Evolutionary conservation across 2,888 invertebrate genomes (phyloP), one percentile per base, ranked within the genome.

Genomic region (Tanytarsus gracilentus): DNA sequence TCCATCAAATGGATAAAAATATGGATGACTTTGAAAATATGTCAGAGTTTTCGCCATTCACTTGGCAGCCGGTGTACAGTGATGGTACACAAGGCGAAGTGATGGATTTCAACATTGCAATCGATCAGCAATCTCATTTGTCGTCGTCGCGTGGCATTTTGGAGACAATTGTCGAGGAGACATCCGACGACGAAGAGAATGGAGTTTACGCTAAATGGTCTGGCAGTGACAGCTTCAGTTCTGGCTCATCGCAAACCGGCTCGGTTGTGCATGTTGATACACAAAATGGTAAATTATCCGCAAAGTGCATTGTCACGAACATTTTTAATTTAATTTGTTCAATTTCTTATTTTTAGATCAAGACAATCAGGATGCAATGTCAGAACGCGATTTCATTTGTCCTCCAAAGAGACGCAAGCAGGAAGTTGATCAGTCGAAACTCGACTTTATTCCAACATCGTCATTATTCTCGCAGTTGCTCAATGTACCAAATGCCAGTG

Each of bases 151-250:
- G 73, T 1, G 72, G 71, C 67, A 71, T 73, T 68, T 78, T 90
- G 75, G 90, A 91, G 74, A 90, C 91, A 25, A 91, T 91, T 71
- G 80, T 88, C 68, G 91, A 91, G 74, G 91, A 91, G 74, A 90
- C 90, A 16, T 88, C 88, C 66, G 90, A 91, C 75, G 90, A 91
- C 65, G 74, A 74, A 65, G 74, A 74, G 62, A 69, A 69, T 39
- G 59, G 67, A 55, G 71, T 72, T 27, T 55, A 55, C 14, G 63
- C 62, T 23, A 53, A 61, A 23, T 58, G 58, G 58, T 48, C 48
- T 9, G 60, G 65, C 1, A 48, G 30, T 44, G 58, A 58, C 48
- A 58, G 58, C 25, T 58, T 58, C 23, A 58, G 60, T 39, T 74
- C 72, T 72, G 78, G 78, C 52, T 78, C 78, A 6, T 88, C 88